Evolutionary conservation across 1,140 invertebrate species (phyloP).

Genomic region (Glomeris maerens): DNA sequence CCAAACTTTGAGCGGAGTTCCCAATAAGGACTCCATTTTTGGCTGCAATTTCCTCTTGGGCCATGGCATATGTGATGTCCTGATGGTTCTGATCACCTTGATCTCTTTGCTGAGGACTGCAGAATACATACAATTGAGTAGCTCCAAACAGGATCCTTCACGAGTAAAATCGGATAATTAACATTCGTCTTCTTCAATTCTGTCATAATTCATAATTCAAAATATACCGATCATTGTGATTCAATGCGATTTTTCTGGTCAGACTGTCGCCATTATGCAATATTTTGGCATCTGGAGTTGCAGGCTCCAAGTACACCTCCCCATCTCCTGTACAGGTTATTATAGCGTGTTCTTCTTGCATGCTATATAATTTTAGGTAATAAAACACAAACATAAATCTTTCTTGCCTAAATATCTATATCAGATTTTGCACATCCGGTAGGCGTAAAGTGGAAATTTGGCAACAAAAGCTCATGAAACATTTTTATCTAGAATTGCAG

Average conservation of each 20-base stretch:
- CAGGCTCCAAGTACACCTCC: constrained; percentile 35
- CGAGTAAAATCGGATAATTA: not conserved
- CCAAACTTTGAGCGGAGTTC: not conserved
- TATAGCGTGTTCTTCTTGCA: constrained; percentile 39
- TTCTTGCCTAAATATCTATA: not conserved
- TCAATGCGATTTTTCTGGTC: constrained; percentile 31
- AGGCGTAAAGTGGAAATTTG: not conserved
- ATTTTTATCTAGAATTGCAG: no score
- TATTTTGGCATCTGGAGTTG: constrained; percentile 33
- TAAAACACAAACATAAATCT: no score
- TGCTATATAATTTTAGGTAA: constrained; percentile 27
- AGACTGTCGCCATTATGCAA: constrained; percentile 39
- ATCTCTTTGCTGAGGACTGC: constrained; percentile 31
- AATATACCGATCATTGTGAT: constrained; percentile 41
- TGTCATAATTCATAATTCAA: constrained; percentile 3
- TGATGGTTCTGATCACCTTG: constrained; percentile 30
- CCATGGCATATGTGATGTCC: constrained; percentile 39
- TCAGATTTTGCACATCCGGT: constrained; percentile 9
- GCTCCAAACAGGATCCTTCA: constrained; percentile 40
- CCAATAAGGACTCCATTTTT: constrained; percentile 34
- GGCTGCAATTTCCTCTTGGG: constrained; percentile 44
- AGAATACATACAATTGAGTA: constrained; percentile 43
- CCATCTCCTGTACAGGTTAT: constrained; percentile 29
- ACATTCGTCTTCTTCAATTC: constrained; percentile 2
- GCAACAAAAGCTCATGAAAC: no score